A percentile compares a stretch with the other conserved stretches of the same genome.
Conservation (phyloP, 2,888 invertebrate genomes). For the Ornithoptera alexandrae region DNA sequence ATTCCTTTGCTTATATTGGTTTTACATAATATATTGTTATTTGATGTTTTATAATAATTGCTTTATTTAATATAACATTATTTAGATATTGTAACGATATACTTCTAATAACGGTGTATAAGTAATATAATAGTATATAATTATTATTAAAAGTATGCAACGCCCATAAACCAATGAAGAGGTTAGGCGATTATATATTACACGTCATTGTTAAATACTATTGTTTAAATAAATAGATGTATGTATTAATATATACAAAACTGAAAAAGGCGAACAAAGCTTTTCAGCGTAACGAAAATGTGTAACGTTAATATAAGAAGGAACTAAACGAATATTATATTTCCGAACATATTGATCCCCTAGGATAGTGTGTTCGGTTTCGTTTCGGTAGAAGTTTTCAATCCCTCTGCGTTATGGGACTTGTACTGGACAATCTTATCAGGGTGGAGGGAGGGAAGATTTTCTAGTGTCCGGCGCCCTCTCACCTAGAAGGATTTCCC, state of each 20-base stretch:
- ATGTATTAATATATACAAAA: neutral
- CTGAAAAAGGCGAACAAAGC: conserved; percentile 50
- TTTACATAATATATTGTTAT: no score
- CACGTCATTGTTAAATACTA: no score
- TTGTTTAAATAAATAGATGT: no score
- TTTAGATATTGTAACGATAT: no score
- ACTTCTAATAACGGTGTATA: no score
- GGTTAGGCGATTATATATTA: no score
- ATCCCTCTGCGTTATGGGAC: conserved; percentile 78
- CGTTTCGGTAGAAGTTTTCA: conserved; percentile 76
- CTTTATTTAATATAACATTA: no score
- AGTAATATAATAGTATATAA: no score
- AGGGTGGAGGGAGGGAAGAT: conserved; percentile 66
- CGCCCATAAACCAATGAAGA: no score
- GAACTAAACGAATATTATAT: conserved; percentile 74
- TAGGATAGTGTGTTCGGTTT: conserved; percentile 72
- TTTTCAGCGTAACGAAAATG: conserved; percentile 52
- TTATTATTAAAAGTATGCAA: no score
- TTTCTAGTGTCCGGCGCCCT: conserved; percentile 74
- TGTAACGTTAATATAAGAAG: conserved; percentile 55
- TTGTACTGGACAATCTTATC: conserved; percentile 80
- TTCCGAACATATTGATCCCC: conserved; percentile 76
- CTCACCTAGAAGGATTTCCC: conserved; percentile 75
- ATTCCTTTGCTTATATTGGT: no score
- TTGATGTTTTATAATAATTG: no score